A percentile compares a stretch with the other conserved stretches of the same genome.
Conservation (phyloP, 1,140 invertebrate genomes). For the Drosophila pachea region DNA sequence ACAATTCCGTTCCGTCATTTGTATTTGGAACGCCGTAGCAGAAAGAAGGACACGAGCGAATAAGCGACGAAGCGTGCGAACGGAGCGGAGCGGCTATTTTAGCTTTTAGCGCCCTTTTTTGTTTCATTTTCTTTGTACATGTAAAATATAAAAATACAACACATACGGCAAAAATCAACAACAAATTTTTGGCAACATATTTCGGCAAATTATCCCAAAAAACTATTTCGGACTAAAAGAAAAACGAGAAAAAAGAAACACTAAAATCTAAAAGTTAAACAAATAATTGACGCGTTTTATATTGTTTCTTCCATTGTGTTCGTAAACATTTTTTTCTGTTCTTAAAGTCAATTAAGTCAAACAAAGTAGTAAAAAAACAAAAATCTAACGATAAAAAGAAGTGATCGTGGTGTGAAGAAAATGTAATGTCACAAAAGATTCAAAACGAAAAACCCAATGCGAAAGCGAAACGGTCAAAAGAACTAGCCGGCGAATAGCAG, state of each 20-base stretch:
- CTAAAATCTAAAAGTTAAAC: constrained; percentile 30
- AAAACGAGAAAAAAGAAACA: constrained; percentile 31
- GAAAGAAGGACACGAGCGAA: constrained; percentile 74
- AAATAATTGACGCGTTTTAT: constrained; percentile 40
- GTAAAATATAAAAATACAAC: constrained; percentile 32
- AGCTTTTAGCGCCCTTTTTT: constrained; percentile 78
- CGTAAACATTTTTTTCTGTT: constrained; percentile 68
- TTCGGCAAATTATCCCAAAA: constrained; percentile 53
- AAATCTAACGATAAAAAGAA: constrained; percentile 27
- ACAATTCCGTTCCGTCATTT: constrained; percentile 64
- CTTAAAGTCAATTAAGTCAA: constrained; percentile 15
- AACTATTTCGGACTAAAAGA: constrained; percentile 44
- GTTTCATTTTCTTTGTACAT: constrained; percentile 68
- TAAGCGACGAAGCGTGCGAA: constrained; percentile 66
- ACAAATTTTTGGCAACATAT: constrained; percentile 60
- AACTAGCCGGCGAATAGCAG: constrained; percentile 48
- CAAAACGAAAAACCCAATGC: constrained; percentile 8
- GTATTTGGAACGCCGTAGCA: constrained; percentile 77
- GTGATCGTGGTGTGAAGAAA: constrained; percentile 49
- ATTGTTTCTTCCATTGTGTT: constrained; percentile 57
- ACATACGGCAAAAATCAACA: constrained; percentile 38
- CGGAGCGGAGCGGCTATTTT: constrained; percentile 72
- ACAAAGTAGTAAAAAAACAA: constrained; percentile 11
- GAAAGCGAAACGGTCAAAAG: constrained; percentile 20
- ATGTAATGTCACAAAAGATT: constrained; percentile 24